These are phyloP conservation scores for Dermatophagoides farinae DNA, from an alignment of 1,140 invertebrate genomes.

Conservation along the genomic window DNA sequence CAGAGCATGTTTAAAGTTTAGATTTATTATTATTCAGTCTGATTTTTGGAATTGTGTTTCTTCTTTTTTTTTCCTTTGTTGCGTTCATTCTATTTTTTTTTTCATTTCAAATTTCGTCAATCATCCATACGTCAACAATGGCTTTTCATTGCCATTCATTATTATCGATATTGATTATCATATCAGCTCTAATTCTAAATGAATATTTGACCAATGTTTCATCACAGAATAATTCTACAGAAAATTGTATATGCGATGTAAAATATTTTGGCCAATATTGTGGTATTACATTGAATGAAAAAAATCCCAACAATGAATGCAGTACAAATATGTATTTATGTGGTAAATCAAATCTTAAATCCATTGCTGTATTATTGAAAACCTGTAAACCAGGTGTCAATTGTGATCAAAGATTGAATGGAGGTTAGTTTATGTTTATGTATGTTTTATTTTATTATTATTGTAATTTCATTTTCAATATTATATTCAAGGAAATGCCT, in stretches of 20 bases:
- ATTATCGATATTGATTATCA: not conserved
- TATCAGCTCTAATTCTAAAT: too few relatives aligned
- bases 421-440: not conserved
- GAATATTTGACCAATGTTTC: not conserved
- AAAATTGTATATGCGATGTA: not conserved
- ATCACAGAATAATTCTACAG: too few relatives aligned
- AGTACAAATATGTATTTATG: conserved; percentile 1
- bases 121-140: too few relatives aligned
- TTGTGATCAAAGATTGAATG: conserved; percentile 1
- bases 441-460: not conserved
- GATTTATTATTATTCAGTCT: too few relatives aligned
- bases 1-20: too few relatives aligned
- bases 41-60: too few relatives aligned
- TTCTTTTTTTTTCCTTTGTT: too few relatives aligned
- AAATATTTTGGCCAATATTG: conserved; percentile 7
- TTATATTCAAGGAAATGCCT: conserved; percentile 9
- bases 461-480: not conserved
- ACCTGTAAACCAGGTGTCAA: not conserved
- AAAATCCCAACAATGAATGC: not conserved
- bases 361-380: not conserved
- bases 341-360: conserved; percentile 5
- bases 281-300: conserved; percentile 3
- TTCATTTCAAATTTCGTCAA: too few relatives aligned
- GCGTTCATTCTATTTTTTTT: too few relatives aligned
- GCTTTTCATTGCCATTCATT: not conserved